Evolutionary conservation across 2,888 invertebrate genomes (phyloP), one percentile per base, ranked within the genome.

Genomic region (Spilosoma lubricipeda): DNA sequence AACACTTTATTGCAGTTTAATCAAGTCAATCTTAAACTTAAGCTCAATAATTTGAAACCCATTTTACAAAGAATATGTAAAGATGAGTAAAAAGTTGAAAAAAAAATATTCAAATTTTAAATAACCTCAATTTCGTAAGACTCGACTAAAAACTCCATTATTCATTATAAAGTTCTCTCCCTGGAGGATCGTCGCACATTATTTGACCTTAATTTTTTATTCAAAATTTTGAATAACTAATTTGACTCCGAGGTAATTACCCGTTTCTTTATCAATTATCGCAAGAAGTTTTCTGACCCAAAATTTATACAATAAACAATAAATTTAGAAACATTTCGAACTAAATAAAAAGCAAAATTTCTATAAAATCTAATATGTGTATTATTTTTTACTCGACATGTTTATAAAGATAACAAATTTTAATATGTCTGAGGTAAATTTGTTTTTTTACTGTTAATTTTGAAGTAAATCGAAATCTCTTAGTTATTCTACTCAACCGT

Each of bases 161-260:
- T 56, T 27, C 27, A 59, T 59, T 27, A 59, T 15, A 13, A 56
- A 59, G 27, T 59, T 59, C 27, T 59, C 59, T 59, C 27, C 59
- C 59, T 59, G n/a, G 59, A 59, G 59, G 27, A 59, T 59, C 27
- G n/a, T 27, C 59, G 59, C 59, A 59, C n/a, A 59, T 59, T 59
- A 59, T 59, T 59, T 59, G 59, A 27, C 59, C 59, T 27, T 59
- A 59, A 13, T 27, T 59, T 59, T 56, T 59, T 59, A 59, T 59
- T 59, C 15, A 59, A 27, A 59, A n/a, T 59, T 59, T 59, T 59
- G 27, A 59, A 59, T 59, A 59, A 59, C 59, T 59, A 15, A 59
- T 56, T 56, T 27, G 59, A 59, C 59, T 59, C 59, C 0, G 27
- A 59, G 27, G 59, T 27, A 59, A 59, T 59, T 59, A 59, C 27